A percentile compares a stretch with the other conserved stretches of the same genome.
Evolutionary conservation across 2,888 invertebrate genomes (phyloP).

Genomic region (Eugnorisma glareosa): DNA sequence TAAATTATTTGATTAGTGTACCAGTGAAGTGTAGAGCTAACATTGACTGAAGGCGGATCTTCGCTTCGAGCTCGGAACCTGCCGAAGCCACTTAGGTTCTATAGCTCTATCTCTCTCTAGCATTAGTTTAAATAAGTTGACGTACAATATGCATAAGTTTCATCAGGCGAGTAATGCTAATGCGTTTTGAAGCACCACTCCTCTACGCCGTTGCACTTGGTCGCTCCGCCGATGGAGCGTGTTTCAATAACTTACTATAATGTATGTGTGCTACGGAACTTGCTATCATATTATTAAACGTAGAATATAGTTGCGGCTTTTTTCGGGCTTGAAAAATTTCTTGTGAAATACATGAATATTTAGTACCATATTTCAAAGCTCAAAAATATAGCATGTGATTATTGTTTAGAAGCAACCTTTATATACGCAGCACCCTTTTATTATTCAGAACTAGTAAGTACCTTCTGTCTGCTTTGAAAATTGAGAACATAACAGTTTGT

Average conservation of each 20-base stretch:
- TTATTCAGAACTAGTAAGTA: not conserved
- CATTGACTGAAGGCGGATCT: constrained; percentile 74
- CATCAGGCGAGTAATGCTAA: constrained; percentile 80
- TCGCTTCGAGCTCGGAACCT: constrained; percentile 53
- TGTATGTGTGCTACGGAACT: constrained; percentile 44
- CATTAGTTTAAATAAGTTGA: constrained; percentile 70
- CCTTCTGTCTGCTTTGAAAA: constrained; percentile 21
- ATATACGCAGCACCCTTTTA: not conserved
- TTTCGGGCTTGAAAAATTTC: not conserved
- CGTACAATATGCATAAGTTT: constrained; percentile 75
- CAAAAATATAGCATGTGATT: constrained; percentile 12
- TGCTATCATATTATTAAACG: constrained; percentile 39
- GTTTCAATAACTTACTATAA: constrained; percentile 73
- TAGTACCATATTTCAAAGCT: constrained; percentile 3
- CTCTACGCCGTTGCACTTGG: constrained; percentile 74
- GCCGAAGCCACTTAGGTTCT: constrained; percentile 60
- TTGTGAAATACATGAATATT: constrained; percentile 20
- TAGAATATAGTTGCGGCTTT: constrained; percentile 12
- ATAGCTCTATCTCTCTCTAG: constrained; percentile 64
- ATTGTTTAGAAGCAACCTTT: not conserved
- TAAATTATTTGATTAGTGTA: constrained; percentile 75
- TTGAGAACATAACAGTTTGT: constrained; percentile 11
- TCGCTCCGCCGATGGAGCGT: constrained; percentile 74
- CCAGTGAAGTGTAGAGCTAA: constrained; percentile 79
- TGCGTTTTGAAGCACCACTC: constrained; percentile 82